Conservation (phyloP, 2,797 vertebrate genomes). For the Pseudocheirus occidentalis region DNA sequence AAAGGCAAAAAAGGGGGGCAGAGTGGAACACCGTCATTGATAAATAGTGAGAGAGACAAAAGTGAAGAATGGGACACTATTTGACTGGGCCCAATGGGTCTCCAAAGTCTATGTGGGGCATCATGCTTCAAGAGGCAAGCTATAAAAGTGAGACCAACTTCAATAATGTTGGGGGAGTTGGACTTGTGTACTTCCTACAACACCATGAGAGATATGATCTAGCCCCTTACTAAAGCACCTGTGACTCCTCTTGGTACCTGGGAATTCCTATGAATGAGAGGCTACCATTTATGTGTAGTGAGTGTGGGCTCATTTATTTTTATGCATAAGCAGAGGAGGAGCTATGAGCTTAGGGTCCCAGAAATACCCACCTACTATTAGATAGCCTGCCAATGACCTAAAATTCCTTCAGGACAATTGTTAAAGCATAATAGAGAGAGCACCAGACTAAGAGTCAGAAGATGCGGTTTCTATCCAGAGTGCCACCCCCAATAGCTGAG, state of each 20-base stretch:
- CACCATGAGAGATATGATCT: background rate
- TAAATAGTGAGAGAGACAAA: background rate
- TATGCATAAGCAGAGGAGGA: background rate
- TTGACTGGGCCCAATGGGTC: background rate
- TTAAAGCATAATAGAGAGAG: background rate
- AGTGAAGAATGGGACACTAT: background rate
- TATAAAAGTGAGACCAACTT: background rate
- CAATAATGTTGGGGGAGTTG: background rate
- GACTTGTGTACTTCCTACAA: background rate
- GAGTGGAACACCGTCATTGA: background rate
- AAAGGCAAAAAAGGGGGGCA: too few species aligned
- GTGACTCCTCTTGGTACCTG: background rate
- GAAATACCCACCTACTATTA: background rate
- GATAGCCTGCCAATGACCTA: too few species aligned
- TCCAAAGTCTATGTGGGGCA: background rate
- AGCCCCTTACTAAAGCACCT: background rate
- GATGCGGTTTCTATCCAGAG: background rate
- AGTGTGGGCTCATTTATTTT: background rate
- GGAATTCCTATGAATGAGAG: too few species aligned
- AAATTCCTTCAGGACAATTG: too few species aligned
- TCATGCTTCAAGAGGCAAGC: background rate
- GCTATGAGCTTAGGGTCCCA: background rate
- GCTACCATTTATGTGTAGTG: fast-evolving
- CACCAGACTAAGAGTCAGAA: background rate
- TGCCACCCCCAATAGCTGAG: background rate